Base-by-base conservation (phyloP, 2,888 invertebrate genomes). In the Chymomyza procnemis region DNA sequence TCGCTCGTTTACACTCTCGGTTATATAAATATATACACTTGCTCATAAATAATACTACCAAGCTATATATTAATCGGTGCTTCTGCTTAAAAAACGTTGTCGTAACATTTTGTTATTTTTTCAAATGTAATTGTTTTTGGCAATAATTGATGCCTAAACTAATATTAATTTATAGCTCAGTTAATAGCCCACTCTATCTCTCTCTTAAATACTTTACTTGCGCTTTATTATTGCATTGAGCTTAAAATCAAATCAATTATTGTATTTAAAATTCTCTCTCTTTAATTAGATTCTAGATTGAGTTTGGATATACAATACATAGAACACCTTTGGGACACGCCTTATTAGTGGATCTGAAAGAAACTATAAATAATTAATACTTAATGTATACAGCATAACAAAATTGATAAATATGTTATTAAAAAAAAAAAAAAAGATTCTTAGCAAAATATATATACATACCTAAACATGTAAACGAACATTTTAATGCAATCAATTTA, bases 321-420 rank as follows among this genome's bases (percentile, higher is more conserved):
- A 71, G 73, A 78, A 75, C 76, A 72, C 71, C 74, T 77, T 87
- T 84, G 75, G 87, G 84, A 87, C 75, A 77, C 84, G 88, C 86
- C 86, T 88, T 88, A 88, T 71, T 72, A 79, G 79, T 81, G 86
- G 78, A 86, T 88, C 87, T 84, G 82, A 85, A 73, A 71, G 69
- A 69, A 69, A 56, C 61, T 55, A 75, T 55, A 66, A 65, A 67
- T 30, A 34, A 56, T 26, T 48, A 48, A 12, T 21, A 66, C 73
- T 63, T 9, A 64, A 66, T 57, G 54, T 62, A 59, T 66, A 61
- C 58, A 71, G 61, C 74, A 67, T 71, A 72, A 73, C 47, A 34
- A 71, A 73, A 74, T 71, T 67, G 52, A 72, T 61, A 47, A 41
- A 61, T 26, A 26, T 68, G 66, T 68, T 71, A 66, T 69, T 71